Base-by-base conservation (phyloP, 2,113 vertebrate genomes). In the Prolemur simus region DNA sequence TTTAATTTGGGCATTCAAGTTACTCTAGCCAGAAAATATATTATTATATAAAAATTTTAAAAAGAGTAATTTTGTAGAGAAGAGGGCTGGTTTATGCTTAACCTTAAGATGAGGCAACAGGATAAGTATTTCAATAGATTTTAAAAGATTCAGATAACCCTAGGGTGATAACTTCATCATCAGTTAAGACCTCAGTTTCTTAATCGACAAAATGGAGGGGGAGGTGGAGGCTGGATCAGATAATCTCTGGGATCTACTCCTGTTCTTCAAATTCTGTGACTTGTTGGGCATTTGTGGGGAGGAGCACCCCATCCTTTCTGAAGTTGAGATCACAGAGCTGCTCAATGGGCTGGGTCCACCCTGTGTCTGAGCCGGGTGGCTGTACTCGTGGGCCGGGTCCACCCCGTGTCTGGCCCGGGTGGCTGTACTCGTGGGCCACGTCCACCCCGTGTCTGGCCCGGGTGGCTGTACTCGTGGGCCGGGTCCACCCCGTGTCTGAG, bases 361-460 rank as follows among this genome's bases (percentile, higher is more conserved):
- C 0, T 52, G 74, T 3, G 0, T 11, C 3, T 45, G 54, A 45
- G 14, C 23, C 15, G 9, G 21, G 54, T 15, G 54, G 8, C n/a
- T 10, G 54, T 15, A 45, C 3, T 13, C 23, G 5, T 39, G 69
- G 11, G 6, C 69, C 13, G 12, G 39, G 37, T 25, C 39, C 25
- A 13, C 13, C 11, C 3, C 34, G 74, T 34, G 0, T 11, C 3
- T 45, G 54, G 29, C n/a, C 23, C 14, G 9, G 21, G 54, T 15
- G 54, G 8, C n/a, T 10, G 37, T 15, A 45, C 3, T 25, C 23
- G 5, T 39, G 69, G 11, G 6, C 69, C 13, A 12, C 37, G 37
- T 25, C 37, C 25, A 13, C 13, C 10, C 3, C 34, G 74, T 20
- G 0, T 11, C 3, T 45, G 54, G 27, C n/a, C 23, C 14, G 9